These are phyloP conservation scores for Calephelis virginiensis DNA, from an alignment of 1,140 invertebrate genomes.

Conservation along the genomic window DNA sequence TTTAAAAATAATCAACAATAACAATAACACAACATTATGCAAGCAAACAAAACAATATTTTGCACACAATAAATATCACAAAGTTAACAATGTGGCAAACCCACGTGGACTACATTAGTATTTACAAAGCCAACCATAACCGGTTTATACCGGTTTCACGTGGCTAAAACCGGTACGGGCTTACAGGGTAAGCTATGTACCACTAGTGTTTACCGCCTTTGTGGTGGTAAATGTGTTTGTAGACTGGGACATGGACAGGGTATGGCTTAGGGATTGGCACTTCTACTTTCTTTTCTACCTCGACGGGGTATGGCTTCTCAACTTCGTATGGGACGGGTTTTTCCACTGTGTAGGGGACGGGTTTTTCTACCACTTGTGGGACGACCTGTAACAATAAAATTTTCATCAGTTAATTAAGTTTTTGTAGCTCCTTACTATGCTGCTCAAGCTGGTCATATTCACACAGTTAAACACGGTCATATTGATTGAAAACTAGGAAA, in stretches of 20 bases:
- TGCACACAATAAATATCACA: constrained; percentile 77
- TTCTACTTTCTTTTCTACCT: constrained; percentile 87
- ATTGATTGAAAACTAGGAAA: neutral
- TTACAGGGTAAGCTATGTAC: constrained; percentile 51
- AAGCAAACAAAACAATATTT: constrained; percentile 57
- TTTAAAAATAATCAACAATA: constrained; percentile 58
- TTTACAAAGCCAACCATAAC: constrained; percentile 26
- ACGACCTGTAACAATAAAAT: constrained; percentile 67
- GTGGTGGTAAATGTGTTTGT: constrained; percentile 89
- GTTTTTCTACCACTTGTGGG: constrained; percentile 84
- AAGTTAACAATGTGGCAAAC: constrained; percentile 46
- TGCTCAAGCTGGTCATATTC: too few relatives aligned
- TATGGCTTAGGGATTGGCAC: constrained; percentile 88
- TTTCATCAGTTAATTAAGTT: neutral
- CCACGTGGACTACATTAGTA: constrained; percentile 48
- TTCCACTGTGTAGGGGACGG: constrained; percentile 86
- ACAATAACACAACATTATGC: constrained; percentile 72
- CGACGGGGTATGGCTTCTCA: constrained; percentile 87
- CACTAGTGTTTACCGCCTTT: constrained; percentile 78
- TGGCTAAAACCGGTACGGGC: constrained; percentile 30
- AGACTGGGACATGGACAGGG: constrained; percentile 88
- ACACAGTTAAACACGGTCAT: neutral
- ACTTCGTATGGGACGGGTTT: constrained; percentile 87
- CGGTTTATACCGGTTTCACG: constrained; percentile 23
- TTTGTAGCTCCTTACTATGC: too few relatives aligned